Conservation (phyloP, 2,888 invertebrate species). For the Phasia obesa region DNA sequence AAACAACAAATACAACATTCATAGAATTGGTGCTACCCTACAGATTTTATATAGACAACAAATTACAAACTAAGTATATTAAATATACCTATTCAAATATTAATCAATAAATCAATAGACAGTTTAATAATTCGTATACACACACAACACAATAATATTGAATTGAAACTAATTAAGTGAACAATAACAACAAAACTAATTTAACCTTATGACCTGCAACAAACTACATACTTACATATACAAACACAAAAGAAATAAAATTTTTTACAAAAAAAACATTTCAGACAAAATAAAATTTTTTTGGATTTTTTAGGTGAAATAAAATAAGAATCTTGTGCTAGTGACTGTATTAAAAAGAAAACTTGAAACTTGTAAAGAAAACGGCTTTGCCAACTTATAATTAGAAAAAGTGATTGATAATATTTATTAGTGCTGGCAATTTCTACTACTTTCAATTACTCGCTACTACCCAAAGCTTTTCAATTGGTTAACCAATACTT, state of each 20-base stretch:
- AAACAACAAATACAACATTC: slow-evolving; percentile 55
- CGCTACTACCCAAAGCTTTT: too few species aligned
- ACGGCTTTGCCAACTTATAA: too few species aligned
- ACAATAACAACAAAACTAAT: slow-evolving; percentile 45
- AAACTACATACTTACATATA: background rate
- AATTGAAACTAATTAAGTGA: slow-evolving; percentile 53
- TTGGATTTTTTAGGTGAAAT: slow-evolving; percentile 6
- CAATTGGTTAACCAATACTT: too few species aligned
- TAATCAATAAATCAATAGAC: slow-evolving; percentile 65
- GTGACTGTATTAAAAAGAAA: too few species aligned
- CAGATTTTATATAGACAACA: slow-evolving; percentile 66
- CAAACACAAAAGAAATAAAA: slow-evolving; percentile 33
- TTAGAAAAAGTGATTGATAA: background rate
- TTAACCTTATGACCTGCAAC: slow-evolving; percentile 60
- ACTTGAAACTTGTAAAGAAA: too few species aligned
- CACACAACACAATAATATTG: slow-evolving; percentile 42
- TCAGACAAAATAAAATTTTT: slow-evolving; percentile 21
- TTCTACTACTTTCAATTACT: too few species aligned
- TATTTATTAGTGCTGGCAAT: too few species aligned
- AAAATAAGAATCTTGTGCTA: slow-evolving; percentile 13
- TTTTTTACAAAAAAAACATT: slow-evolving; percentile 17
- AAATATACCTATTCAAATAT: slow-evolving; percentile 61
- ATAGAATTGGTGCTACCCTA: slow-evolving; percentile 70
- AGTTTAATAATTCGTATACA: slow-evolving; percentile 48
- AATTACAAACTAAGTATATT: slow-evolving; percentile 53